Evolutionary conservation across 2,113 vertebrate species (phyloP).

Genomic region (Balaeniceps rex): DNA sequence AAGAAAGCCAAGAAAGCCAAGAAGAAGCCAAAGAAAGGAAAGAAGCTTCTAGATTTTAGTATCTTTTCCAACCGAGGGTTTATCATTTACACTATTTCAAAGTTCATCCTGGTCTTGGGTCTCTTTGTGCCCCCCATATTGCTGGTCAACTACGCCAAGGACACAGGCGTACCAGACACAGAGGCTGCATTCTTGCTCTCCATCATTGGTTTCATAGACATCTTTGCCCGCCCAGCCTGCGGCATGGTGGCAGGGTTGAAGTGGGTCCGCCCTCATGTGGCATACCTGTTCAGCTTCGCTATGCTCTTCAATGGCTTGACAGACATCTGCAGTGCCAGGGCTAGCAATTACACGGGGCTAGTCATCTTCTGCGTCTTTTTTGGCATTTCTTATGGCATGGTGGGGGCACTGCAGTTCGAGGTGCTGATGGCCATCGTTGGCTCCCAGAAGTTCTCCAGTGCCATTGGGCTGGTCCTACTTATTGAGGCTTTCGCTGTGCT

Average conservation of each 20-base stretch:
- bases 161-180: slow-evolving; percentile 72
- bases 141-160: slow-evolving; percentile 81
- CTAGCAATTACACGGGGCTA: slow-evolving; percentile 64
- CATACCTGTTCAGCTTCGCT: slow-evolving; percentile 76
- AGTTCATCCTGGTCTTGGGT: slow-evolving; percentile 78
- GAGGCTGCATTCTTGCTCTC: slow-evolving; percentile 80
- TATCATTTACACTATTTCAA: slow-evolving; percentile 73
- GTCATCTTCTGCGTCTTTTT: slow-evolving; percentile 80
- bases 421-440: slow-evolving; percentile 80
- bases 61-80: slow-evolving; percentile 75
- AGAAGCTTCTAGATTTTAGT: slow-evolving; percentile 76
- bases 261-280: slow-evolving; percentile 67
- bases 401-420: slow-evolving; percentile 80
- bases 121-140: slow-evolving; percentile 80
- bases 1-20: slow-evolving; percentile 61
- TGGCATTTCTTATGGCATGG: slow-evolving; percentile 81
- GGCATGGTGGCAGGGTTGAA: slow-evolving; percentile 76
- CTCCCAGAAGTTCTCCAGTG: slow-evolving; percentile 75
- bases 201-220: slow-evolving; percentile 80
- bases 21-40: slow-evolving; percentile 59
- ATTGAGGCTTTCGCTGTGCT: slow-evolving; percentile 77
- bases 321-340: slow-evolving; percentile 73
- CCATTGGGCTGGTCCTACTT: slow-evolving; percentile 77
- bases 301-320: slow-evolving; percentile 81
- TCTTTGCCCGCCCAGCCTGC: slow-evolving; percentile 77